Percentiles rank a stretch among this genome's conserved stretches.
These are phyloP conservation scores for Chlorops oryzae DNA, from an alignment of 1,140 invertebrate genomes.

Conservation along the genomic window DNA sequence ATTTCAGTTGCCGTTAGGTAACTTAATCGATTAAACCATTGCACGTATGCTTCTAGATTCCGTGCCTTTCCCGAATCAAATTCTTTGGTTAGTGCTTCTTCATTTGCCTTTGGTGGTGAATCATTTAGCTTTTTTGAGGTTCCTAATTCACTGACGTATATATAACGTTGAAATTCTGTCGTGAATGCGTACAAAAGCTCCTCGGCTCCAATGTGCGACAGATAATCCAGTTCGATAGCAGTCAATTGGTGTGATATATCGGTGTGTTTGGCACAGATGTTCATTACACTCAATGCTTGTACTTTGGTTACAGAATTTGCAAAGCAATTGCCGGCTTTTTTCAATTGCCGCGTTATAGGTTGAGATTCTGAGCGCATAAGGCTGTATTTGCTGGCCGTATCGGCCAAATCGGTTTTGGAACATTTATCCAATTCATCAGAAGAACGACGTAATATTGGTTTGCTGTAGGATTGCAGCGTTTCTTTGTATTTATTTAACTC, in stretches of 20 bases:
- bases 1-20: conserved; percentile 92
- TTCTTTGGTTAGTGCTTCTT: conserved; percentile 57
- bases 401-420: conserved; percentile 30
- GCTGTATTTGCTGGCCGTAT: too few species aligned
- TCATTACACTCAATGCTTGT: too few species aligned
- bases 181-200: conserved; percentile 29
- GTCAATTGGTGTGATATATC: too few species aligned
- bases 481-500: background rate
- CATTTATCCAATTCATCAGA: conserved; percentile 23
- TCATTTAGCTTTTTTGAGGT: too few species aligned
- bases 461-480: conserved; percentile 5
- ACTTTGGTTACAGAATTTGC: too few species aligned
- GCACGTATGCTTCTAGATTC: conserved; percentile 88
- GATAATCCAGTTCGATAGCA: conserved; percentile 31
- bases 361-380: too few species aligned
- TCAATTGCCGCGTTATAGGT: too few species aligned
- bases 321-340: too few species aligned
- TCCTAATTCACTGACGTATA: too few species aligned
- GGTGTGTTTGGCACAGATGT: too few species aligned
- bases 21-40: conserved; percentile 93
- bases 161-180: conserved; percentile 12
- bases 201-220: conserved; percentile 28
- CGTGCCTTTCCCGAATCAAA: conserved; percentile 61
- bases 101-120: conserved; percentile 7
- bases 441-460: conserved; percentile 13